Conservation (phyloP, 2,888 invertebrate species). For the Frankliniella fusca region DNA sequence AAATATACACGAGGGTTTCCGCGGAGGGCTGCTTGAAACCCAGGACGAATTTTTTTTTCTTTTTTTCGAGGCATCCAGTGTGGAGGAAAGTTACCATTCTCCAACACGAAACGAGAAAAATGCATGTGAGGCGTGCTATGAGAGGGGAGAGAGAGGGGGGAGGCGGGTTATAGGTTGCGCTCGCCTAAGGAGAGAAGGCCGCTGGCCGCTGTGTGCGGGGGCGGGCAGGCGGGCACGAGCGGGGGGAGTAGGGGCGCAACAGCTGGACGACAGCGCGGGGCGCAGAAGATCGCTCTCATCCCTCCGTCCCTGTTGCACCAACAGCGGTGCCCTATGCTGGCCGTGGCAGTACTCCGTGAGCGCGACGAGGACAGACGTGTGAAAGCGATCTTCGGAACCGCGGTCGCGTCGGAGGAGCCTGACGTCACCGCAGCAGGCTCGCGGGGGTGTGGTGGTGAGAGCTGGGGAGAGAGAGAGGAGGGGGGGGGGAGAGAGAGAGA, state of each 20-base stretch:
- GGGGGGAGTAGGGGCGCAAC: neutral
- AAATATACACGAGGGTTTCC: no score
- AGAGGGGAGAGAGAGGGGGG: neutral
- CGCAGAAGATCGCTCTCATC: neutral
- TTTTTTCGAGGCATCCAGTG: no score
- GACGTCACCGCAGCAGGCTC: neutral
- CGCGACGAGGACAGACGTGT: neutral
- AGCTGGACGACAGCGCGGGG: neutral
- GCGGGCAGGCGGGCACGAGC: no score
- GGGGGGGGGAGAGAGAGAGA: neutral
- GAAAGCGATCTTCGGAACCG: neutral
- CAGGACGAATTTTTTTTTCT: no score
- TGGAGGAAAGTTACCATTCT: no score
- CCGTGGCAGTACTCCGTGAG: no score
- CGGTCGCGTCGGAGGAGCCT: neutral
- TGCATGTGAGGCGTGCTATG: neutral
- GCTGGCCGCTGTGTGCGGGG: neutral
- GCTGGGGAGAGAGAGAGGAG: neutral
- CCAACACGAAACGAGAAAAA: neutral
- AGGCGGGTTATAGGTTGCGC: neutral
- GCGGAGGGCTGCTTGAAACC: no score
- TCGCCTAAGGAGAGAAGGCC: no score
- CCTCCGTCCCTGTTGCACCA: no score
- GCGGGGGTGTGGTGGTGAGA: neutral
- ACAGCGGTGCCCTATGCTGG: no score